Evolutionary conservation across 2,888 invertebrate species (phyloP), one percentile per base, ranked within the genome.

Genomic region (Caenorhabditis auriculariae): DNA sequence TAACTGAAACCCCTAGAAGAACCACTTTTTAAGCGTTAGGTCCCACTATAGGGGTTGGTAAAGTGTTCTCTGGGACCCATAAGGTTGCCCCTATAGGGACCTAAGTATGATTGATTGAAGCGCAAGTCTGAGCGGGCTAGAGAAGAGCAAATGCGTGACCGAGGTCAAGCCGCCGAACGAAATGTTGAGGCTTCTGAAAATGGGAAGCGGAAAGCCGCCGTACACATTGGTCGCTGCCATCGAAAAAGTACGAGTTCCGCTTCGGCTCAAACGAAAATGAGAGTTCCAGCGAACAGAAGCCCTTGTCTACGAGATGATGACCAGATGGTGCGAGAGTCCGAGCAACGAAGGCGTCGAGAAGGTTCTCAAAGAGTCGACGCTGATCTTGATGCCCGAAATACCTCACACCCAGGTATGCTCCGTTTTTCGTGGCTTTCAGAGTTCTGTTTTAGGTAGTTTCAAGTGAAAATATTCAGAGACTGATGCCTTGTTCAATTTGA

Each of bases 331-430:
- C 52, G 65, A 65, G 19, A 54, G 67, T 9, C 49, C 28, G 32
- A 53, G n/a, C 50, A 43, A 46, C 21, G 51, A 55, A 17, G 55
- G 51, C 7, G 53, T 54, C 5, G 47, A 46, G 15, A 47, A 54
- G 6, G 64, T 64, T 41, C 46, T 69, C 28, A 49, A 58, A 5
- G 51, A 63, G 23, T 76, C 76, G 2, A 77, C 74, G 0, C 29
- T 79, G 38, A 52, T 80, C 12, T 57, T 79, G 35, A 43, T 80
- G 56, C 79, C 79, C 1, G 69, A 77, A 52, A 80, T 79, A n/a
- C 79, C 79, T 17, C 72, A 75, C 46, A 75, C 78, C 3, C 78
- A 77, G 60, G 68, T 65, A 29, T 46, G 26, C 15, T 23, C 2
- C 37, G 4, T 19, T 19, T 41, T 9, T 1, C 15, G 12, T 9